Conservation (phyloP, 2,113 vertebrate genomes). For the Calyptommatus sinebrachiatus region DNA sequence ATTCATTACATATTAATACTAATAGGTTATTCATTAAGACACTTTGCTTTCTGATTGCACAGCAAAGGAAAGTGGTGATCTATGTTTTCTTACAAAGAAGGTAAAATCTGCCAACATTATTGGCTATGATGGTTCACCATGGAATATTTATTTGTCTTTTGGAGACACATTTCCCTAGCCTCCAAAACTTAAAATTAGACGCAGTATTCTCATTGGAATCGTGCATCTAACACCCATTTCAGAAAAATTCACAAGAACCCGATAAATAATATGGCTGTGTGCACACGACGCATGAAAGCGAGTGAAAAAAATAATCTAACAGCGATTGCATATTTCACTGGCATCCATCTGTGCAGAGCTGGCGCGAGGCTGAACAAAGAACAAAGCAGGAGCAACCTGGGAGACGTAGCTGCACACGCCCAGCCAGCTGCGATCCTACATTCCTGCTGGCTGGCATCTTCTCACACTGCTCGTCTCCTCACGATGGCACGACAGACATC, state of each 20-base stretch:
- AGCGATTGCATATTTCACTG: no score
- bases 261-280: no score
- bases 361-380: no score
- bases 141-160: conserved; percentile 1
- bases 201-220: neutral
- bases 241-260: neutral
- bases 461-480: no score
- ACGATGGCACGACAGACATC: no score
- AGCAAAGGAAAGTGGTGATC: neutral
- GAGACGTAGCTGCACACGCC: no score
- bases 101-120: conserved; percentile 25
- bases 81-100: conserved; percentile 11
- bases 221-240: neutral
- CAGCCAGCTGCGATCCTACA: no score
- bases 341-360: no score
- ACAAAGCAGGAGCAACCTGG: no score
- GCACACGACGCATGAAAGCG: no score
- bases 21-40: conserved; percentile 2
- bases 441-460: no score
- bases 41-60: neutral
- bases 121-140: conserved; percentile 5
- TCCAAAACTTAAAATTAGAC: neutral
- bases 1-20: conserved; percentile 11
- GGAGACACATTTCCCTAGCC: neutral
- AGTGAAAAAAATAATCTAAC: no score